Evolutionary conservation across 2,797 vertebrate genomes (phyloP), one percentile per base, ranked within the genome.

Genomic region (Allobates femoralis): DNA sequence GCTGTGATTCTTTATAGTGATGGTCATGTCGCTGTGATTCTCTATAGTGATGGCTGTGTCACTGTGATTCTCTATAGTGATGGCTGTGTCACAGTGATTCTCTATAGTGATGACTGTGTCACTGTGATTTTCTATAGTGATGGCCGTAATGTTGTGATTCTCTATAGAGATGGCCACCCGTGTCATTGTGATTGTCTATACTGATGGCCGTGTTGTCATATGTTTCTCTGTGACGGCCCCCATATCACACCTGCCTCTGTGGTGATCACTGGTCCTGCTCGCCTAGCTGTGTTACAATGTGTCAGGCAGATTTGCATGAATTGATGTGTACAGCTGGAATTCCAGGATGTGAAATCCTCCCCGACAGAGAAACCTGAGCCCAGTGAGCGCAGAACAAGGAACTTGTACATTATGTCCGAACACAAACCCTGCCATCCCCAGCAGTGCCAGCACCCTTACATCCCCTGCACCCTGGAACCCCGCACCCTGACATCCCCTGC

Each of bases 321-420:
- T 53, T 51, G 46, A 21, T 56, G 46, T 71, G 62, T 81, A 51
- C 66, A 71, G 64, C 80, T 82, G 30, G 80, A 71, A 37, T 82
- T 82, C 66, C 80, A 82, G 80, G 80, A 82, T 71, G 66, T 82
- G 50, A 74, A 30, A 73, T 62, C 81, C 81, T 74, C 53, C 53
- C 81, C 23, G 69, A 41, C 53, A 19, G 30, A 37, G 80, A 69
- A 81, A 81, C 79, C 79, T 81, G 79, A 80, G 16, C 21, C 67
- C 77, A 26, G 19, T 16, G 23, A 19, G 41, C 19, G 15, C 51
- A 46, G 34, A 66, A 23, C 19, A 1, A 18, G 23, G 46, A 18
- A 7, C 41, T 50, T 28, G 18, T 30, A 1, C 41, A 67, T 18
- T 41, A 26, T 26, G 32, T 19, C 73, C 28, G 15, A 8, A 32